Evolutionary conservation across 37 sponge, comb jelly and placozoan genomes (phyloP).

Genomic region (Aphrocallistes beatrix): DNA sequence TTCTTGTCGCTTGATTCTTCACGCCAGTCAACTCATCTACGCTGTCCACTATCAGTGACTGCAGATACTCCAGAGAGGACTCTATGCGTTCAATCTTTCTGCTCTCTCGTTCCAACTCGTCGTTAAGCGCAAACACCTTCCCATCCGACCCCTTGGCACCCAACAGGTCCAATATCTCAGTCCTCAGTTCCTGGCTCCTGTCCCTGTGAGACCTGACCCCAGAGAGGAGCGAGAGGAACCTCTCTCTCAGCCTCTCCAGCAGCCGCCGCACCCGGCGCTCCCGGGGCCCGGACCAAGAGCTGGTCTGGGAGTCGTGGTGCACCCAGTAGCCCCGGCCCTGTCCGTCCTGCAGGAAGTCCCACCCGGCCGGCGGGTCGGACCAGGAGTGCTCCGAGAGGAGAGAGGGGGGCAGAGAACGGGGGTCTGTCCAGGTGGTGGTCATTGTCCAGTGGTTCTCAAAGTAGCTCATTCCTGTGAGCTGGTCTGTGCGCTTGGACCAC

Average conservation of each 20-base stretch:
- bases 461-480: background rate
- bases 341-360: background rate
- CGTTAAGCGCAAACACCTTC: background rate
- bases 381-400: background rate
- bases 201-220: background rate
- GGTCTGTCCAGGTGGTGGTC: background rate
- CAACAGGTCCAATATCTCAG: background rate
- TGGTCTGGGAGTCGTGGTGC: conserved; percentile 11
- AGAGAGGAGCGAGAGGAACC: background rate
- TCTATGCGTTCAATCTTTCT: background rate
- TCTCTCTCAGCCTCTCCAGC: background rate
- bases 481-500: background rate
- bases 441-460: background rate
- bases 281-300: conserved; percentile 2
- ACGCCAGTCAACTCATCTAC: conserved; percentile 1
- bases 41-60: background rate
- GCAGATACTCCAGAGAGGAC: background rate
- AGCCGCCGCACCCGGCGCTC: background rate
- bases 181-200: background rate
- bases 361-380: background rate
- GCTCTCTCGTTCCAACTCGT: background rate
- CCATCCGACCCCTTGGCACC: background rate
- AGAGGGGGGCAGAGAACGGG: background rate
- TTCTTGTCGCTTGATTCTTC: background rate
- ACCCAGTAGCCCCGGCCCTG: background rate